These are phyloP conservation scores for Drosophila carrolli DNA, from an alignment of 1,140 invertebrate species.

Conservation along the genomic window DNA sequence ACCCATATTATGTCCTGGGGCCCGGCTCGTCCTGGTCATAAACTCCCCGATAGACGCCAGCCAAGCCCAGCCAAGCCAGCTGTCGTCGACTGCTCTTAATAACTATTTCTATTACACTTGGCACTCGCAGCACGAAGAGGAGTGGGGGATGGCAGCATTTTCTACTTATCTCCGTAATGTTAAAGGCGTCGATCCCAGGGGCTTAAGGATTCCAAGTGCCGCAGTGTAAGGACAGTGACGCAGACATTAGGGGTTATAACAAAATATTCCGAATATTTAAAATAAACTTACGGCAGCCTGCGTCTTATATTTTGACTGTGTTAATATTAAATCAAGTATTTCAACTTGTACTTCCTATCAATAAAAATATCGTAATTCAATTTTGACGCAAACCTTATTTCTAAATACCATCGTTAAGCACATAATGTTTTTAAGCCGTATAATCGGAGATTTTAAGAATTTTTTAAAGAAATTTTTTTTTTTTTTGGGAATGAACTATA, in stretches of 20 bases:
- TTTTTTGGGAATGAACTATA: too few species aligned
- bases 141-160: conserved; percentile 50
- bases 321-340: background rate
- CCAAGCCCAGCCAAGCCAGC: conserved; percentile 28
- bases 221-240: conserved; percentile 3
- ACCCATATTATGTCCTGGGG: conserved; percentile 28
- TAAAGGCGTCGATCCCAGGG: conserved; percentile 39
- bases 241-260: background rate
- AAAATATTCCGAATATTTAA: background rate
- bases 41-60: conserved; percentile 63
- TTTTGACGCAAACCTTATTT: too few species aligned
- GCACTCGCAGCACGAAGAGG: conserved; percentile 68
- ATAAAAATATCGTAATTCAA: too few species aligned
- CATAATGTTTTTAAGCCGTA: too few species aligned
- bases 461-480: too few species aligned
- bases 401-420: too few species aligned
- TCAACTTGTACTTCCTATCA: background rate
- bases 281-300: background rate
- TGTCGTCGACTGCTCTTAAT: conserved; percentile 67
- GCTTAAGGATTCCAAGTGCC: conserved; percentile 20
- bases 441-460: too few species aligned
- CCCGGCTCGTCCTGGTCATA: conserved; percentile 37
- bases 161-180: conserved; percentile 65
- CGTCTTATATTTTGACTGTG: background rate
- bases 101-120: conserved; percentile 81